Evolutionary conservation across 1,140 invertebrate genomes (phyloP), one percentile per base, ranked within the genome.

Genomic region (Diabrotica virgifera): DNA sequence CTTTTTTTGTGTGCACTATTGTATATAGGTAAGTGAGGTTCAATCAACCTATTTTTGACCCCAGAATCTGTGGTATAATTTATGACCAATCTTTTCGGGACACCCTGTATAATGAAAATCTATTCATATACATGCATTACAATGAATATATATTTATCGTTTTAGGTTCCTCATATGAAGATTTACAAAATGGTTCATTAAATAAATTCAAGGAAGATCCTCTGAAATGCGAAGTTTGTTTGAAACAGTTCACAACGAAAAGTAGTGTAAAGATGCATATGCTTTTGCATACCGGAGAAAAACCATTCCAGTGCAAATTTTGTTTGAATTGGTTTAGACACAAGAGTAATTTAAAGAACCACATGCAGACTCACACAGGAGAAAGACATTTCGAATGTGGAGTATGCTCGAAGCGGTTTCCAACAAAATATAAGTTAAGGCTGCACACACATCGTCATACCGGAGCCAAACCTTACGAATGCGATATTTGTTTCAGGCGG

Each of bases 211-310:
- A 24, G 4, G 24, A 24, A 24, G 24, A 24, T 4, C 24, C 24
- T 24, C 24, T 24, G 8, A 7, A 55, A 0, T 89, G 87, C 77
- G 84, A 86, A 68, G 85, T 90, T 36, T 92, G 92, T 77, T 85
- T 85, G 13, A 55, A 55, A 14, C 11, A 13, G 10, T 55, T 55
- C 24, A 10, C 6, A 8, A 10, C 7, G 36, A 14, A 8, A 13
- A 35, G 9, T 55, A 14, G 10, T 24, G 10, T 55, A 35, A 24
- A 10, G 9, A 55, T 6, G 10, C 53, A 55, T 11, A 10, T 10
- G 2, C 14, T 11, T 24, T 24, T 55, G 10, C 53, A 55, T 35
- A 55, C n/a, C 0, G 53, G 53, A 55, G 53, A 55, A 55, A 55
- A 55, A 55, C 6, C 53, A 13, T 55, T 13, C 36, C n/a, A 55